Evolutionary conservation across 2,113 vertebrate species (phyloP).

Genomic region (Lucifuga dentata): DNA sequence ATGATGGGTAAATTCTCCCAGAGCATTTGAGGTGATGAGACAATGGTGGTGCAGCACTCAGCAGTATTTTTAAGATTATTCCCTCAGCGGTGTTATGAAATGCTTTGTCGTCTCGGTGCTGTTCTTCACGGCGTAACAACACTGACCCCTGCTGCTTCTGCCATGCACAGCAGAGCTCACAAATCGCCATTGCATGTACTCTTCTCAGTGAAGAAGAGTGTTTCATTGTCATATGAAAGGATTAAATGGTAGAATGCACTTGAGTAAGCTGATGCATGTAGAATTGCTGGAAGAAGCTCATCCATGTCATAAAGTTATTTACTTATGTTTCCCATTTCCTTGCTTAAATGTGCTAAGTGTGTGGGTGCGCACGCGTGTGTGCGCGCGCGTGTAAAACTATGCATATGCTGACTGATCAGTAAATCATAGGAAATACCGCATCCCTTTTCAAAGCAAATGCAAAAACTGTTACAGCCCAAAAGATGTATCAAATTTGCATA

Average conservation of each 20-base stretch:
- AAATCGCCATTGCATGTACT: background rate
- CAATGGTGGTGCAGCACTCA: slow-evolving; percentile 65
- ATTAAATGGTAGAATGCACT: slow-evolving; percentile 28
- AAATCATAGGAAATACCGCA: slow-evolving; percentile 36
- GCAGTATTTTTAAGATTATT: slow-evolving; percentile 71
- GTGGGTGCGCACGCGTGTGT: slow-evolving; percentile 13
- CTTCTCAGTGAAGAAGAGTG: background rate
- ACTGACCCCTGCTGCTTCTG: slow-evolving; percentile 65
- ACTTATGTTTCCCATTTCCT: slow-evolving; percentile 31
- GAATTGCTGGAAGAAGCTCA: slow-evolving; percentile 5
- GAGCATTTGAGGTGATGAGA: slow-evolving; percentile 52
- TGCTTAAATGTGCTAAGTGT: slow-evolving; percentile 23
- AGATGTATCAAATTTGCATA: slow-evolving; percentile 11
- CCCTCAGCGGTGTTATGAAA: slow-evolving; percentile 56
- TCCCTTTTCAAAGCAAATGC: background rate
- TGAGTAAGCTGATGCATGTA: slow-evolving; percentile 29
- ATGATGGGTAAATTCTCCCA: slow-evolving; percentile 48
- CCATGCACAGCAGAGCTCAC: background rate
- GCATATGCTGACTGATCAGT: slow-evolving; percentile 37
- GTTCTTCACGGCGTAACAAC: slow-evolving; percentile 23
- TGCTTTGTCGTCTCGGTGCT: slow-evolving; percentile 18
- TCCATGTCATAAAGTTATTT: slow-evolving; percentile 21
- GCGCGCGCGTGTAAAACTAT: background rate
- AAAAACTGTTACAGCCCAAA: background rate
- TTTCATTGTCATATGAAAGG: slow-evolving; percentile 20